phyloP scores from a whole-genome alignment of 2,113 vertebrate species.

The Oreocharis arfaki region DNA sequence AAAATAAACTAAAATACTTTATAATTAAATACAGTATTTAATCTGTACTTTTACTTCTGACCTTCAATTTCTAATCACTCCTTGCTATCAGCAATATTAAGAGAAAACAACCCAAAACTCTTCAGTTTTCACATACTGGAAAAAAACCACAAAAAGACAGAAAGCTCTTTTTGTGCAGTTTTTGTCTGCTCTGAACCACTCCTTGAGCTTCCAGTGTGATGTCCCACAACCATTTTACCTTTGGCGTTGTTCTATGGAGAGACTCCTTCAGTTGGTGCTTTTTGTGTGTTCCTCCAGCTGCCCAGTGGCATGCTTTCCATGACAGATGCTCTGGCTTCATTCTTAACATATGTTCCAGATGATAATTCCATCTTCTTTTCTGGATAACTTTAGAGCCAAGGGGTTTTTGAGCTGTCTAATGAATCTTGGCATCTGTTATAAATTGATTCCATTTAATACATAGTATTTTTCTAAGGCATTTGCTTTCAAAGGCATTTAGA shows the following conservation, averaged over 20 bases:
- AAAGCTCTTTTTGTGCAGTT: neutral
- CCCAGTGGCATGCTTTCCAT: constrained; percentile 63
- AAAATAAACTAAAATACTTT: neutral
- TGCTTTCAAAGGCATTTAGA: constrained; percentile 56
- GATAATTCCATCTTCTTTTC: constrained; percentile 67
- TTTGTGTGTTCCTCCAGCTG: constrained; percentile 43
- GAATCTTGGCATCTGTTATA: constrained; percentile 66
- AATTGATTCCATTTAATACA: constrained; percentile 65
- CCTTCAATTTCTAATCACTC: neutral
- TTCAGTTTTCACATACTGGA: neutral
- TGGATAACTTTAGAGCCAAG: constrained; percentile 65
- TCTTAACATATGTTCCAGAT: constrained; percentile 68
- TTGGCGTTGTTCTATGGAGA: neutral
- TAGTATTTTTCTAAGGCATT: constrained; percentile 55
- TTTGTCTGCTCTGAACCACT: neutral
- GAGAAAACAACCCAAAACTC: neutral
- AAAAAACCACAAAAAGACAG: neutral
- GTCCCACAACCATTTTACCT: neutral
- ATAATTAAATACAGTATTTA: neutral
- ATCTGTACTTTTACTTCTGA: neutral
- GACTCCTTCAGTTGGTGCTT: constrained; percentile 25
- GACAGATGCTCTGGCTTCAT: constrained; percentile 65
- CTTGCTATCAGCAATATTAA: neutral
- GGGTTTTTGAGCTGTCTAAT: constrained; percentile 64
- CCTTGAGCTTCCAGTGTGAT: fast-evolving